phyloP scores from a whole-genome alignment of 2,888 invertebrate species.

The Synergus japonicus region DNA sequence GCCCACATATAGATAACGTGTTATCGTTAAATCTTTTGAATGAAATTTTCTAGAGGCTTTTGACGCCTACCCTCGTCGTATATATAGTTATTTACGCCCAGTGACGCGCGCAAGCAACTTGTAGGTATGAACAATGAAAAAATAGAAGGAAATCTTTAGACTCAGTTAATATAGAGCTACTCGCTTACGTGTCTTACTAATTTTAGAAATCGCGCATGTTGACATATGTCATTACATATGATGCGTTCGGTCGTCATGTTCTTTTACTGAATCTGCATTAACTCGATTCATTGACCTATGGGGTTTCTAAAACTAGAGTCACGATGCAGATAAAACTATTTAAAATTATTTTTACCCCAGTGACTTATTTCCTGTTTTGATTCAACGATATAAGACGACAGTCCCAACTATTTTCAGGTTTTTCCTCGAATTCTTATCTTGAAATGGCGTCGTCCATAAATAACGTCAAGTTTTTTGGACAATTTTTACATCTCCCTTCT shows the following conservation, averaged over 20 bases:
- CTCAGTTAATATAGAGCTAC: conserved; percentile 19
- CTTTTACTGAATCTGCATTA: not conserved
- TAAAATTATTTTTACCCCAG: not conserved
- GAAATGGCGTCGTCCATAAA: not conserved
- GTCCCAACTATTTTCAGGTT: not conserved
- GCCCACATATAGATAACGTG: too few relatives aligned
- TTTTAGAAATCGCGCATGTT: conserved; percentile 1
- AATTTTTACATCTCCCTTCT: too few relatives aligned
- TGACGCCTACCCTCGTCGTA: conserved; percentile 1
- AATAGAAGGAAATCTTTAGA: conserved; percentile 30
- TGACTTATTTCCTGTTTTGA: conserved; percentile 29
- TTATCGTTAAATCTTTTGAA: conserved; percentile 6
- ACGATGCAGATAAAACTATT: not conserved
- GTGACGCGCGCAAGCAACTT: conserved; percentile 27
- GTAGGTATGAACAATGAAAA: conserved; percentile 9
- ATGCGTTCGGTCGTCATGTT: not conserved
- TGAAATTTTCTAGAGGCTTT: conserved; percentile 36
- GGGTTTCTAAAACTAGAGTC: not conserved
- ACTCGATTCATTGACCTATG: conserved; percentile 29
- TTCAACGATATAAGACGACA: not conserved
- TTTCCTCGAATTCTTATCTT: not conserved
- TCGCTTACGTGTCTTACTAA: conserved; percentile 34
- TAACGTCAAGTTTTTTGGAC: too few relatives aligned
- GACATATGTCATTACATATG: conserved; percentile 17
- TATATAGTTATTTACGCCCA: conserved; percentile 26